Conservation (phyloP, 2,888 invertebrate species). For the Xestoiulus laeticollis region DNA sequence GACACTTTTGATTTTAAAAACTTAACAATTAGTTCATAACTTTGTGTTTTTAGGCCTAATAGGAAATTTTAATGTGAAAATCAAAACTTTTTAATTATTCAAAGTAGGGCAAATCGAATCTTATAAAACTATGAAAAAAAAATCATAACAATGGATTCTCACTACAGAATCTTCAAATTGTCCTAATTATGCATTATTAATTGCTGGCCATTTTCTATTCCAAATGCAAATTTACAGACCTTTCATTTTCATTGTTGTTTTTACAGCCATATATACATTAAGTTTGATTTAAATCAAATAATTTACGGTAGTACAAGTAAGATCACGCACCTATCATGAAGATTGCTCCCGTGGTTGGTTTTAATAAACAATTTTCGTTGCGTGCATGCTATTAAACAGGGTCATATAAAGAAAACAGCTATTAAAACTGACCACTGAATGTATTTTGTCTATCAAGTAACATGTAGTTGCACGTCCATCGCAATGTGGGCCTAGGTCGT, state of each 20-base stretch:
- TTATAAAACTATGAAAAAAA: too few species aligned
- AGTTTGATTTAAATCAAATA: background rate
- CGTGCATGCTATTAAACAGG: conserved; percentile 15
- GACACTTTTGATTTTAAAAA: too few species aligned
- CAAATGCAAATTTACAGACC: background rate
- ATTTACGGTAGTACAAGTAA: background rate
- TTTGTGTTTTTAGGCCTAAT: too few species aligned
- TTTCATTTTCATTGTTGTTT: background rate
- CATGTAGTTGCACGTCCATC: conserved; percentile 1
- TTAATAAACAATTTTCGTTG: background rate
- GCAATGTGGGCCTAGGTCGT: conserved; percentile 25
- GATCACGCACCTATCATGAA: background rate
- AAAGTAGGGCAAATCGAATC: too few species aligned
- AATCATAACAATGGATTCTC: too few species aligned
- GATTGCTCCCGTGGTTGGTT: background rate
- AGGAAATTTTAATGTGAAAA: too few species aligned
- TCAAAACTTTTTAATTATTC: too few species aligned
- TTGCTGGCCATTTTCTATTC: background rate
- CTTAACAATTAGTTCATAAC: too few species aligned
- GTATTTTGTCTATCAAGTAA: conserved; percentile 23
- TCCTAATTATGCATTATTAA: too few species aligned
- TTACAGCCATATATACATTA: background rate
- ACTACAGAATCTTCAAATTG: too few species aligned
- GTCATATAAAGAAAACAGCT: background rate
- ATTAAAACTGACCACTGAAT: conserved; percentile 12